Conservation (phyloP, 2,797 vertebrate genomes). For the Dermochelys coriacea region DNA sequence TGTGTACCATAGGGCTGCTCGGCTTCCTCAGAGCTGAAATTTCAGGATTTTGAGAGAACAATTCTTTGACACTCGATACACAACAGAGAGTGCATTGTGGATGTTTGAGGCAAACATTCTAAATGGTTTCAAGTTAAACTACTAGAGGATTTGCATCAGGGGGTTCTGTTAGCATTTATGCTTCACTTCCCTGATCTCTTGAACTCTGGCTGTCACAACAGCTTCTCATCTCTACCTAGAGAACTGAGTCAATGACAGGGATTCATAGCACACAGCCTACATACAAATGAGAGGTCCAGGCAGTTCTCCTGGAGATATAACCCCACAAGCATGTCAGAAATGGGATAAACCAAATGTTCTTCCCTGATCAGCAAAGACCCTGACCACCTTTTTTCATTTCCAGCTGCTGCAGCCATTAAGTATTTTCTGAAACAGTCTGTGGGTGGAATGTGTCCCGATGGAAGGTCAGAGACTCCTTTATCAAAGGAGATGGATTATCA, state of each 20-base stretch:
- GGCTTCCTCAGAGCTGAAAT: background rate
- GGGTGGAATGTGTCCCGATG: background rate
- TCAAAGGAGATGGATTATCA: background rate
- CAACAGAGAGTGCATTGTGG: background rate
- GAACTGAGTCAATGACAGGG: background rate
- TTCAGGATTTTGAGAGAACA: accelerated
- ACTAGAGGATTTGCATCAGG: no score
- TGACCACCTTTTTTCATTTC: background rate
- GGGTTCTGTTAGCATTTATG: background rate
- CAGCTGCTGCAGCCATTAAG: background rate
- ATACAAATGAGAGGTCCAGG: background rate
- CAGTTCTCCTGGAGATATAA: background rate
- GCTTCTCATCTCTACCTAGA: background rate
- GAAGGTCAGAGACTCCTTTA: background rate
- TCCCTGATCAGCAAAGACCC: background rate
- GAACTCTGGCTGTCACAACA: background rate
- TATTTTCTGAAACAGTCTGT: background rate
- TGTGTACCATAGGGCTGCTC: background rate
- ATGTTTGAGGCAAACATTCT: background rate
- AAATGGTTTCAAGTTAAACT: background rate
- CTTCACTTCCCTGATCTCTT: background rate
- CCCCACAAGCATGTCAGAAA: background rate
- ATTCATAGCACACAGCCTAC: background rate
- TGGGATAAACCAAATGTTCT: background rate
- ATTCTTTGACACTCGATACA: accelerated